These are phyloP conservation scores for Oncorhynchus masou DNA, from an alignment of 2,113 vertebrate genomes.

Conservation along the genomic window DNA sequence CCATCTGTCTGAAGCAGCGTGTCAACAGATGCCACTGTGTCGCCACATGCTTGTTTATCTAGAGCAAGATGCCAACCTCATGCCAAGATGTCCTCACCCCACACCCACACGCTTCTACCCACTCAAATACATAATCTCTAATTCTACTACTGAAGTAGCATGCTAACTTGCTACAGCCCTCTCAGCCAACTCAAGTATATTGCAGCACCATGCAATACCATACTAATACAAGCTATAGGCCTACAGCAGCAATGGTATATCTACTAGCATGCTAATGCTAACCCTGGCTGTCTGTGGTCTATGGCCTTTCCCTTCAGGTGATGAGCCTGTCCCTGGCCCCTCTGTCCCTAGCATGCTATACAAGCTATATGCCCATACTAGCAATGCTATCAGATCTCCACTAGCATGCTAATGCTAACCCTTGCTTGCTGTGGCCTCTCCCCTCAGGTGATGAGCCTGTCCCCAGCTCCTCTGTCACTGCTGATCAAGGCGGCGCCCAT, in stretches of 20 bases:
- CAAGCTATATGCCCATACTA: neutral
- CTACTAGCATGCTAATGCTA: neutral
- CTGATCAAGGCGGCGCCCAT: constrained; percentile 94
- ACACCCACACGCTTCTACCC: neutral
- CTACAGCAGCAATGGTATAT: neutral
- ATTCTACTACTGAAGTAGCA: neutral
- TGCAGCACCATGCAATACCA: neutral
- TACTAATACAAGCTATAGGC: neutral
- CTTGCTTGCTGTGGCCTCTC: neutral
- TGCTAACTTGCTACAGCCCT: neutral
- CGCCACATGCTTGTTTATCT: neutral
- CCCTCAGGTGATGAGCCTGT: constrained; percentile 92
- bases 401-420: neutral
- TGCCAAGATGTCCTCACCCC: neutral
- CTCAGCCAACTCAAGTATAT: neutral
- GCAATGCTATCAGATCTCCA: neutral
- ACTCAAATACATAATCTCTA: neutral
- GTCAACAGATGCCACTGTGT: neutral
- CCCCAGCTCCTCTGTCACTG: constrained; percentile 92
- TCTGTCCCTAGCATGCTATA: constrained; percentile 74
- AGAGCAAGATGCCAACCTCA: too few species aligned
- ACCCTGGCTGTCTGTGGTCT: neutral
- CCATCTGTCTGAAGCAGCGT: neutral
- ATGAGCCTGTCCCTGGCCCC: constrained; percentile 96
- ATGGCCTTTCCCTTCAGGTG: constrained; percentile 72